Evolutionary conservation across 2,113 vertebrate species (phyloP), one percentile per base, ranked within the genome.

Genomic region (Casuarius casuarius): DNA sequence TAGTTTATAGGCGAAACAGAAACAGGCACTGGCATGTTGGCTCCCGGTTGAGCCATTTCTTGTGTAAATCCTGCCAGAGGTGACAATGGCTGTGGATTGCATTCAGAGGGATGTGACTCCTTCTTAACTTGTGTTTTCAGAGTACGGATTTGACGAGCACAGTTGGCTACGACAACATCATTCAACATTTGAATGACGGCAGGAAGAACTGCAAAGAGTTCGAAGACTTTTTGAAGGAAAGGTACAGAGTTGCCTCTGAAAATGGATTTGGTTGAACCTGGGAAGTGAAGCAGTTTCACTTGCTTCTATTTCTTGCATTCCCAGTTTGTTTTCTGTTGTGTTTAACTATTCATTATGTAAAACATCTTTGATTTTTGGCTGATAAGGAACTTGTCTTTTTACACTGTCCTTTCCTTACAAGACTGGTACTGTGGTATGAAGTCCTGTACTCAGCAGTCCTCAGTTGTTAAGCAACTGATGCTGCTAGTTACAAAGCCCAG

Each of bases 181-280:
- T 99, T 89, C 99, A 99, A 28, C 99, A 99, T 62, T 96, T 99
- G 76, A 99, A 99, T 29, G 99, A 99, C 0, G 99, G 99, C 33
- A 99, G 98, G 94, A 99, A 98, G 97, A 99, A 98, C 56, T 99
- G 99, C 97, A 99, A 99, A 40, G 99, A 99, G 93, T 98, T 99
- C 74, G 99, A 99, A 95, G 99, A 99, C 22, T 99, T 99, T 94
- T 87, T 99, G 94, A 99, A 99, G 96, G 99, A 99, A 94, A 99
- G 99, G 99, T 99, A 98, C 35, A 23, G n/a, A 71, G 12, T 40
- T 67, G 23, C 44, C 40, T 62, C 40, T 44, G 29, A 7, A 42
- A 40, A 7, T 0, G 0, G 10, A 40, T 12, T 58, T 44, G 15
- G 10, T 7, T 67, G 75, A 58, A 35, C 63, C 14, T 48, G 63